These are phyloP conservation scores for Masticophis lateralis DNA, from an alignment of 2,797 vertebrate species.

Conservation along the genomic window DNA sequence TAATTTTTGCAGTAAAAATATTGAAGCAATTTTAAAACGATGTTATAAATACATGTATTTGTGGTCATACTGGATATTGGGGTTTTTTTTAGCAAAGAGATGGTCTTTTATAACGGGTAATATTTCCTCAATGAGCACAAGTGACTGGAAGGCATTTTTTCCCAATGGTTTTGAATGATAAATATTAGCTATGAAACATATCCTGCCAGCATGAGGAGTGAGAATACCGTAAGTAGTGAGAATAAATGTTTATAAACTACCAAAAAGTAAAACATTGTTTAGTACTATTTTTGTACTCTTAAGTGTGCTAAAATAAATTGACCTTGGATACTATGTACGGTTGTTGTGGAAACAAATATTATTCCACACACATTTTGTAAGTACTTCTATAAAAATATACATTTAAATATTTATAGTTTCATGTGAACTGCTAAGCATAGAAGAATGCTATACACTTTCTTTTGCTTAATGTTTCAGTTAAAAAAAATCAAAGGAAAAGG, in stretches of 20 bases:
- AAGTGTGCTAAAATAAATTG: background rate
- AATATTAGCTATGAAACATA: background rate
- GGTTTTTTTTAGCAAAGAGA: background rate
- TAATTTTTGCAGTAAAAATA: background rate
- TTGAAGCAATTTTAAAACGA: background rate
- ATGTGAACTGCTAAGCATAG: background rate
- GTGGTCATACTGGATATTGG: background rate
- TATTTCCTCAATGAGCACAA: background rate
- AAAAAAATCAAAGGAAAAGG: background rate
- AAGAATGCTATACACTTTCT: background rate
- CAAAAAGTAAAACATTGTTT: background rate
- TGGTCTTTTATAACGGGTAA: background rate
- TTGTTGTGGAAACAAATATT: background rate
- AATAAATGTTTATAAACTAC: background rate
- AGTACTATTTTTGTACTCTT: background rate
- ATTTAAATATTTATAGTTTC: background rate
- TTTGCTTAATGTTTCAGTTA: background rate
- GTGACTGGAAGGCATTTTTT: background rate
- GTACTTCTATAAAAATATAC: background rate
- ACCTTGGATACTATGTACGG: background rate
- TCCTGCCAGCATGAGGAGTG: background rate
- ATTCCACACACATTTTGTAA: background rate
- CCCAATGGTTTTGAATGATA: background rate
- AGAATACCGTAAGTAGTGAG: background rate
- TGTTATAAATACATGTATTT: background rate